Percentiles rank a stretch among this genome's conserved stretches.
Evolutionary conservation across 2,888 invertebrate genomes (phyloP).

Genomic region (Octodonta nipae): DNA sequence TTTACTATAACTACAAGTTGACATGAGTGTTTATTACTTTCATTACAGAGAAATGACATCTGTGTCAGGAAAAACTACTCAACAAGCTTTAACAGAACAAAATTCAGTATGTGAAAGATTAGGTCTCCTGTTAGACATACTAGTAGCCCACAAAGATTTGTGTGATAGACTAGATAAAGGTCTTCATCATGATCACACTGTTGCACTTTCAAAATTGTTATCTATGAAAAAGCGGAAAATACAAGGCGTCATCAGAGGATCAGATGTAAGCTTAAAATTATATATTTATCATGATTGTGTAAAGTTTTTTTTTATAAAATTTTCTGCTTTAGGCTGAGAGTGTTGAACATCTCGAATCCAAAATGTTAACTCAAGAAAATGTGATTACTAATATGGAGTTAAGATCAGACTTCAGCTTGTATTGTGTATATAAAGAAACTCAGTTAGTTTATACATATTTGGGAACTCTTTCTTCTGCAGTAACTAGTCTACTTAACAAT

Average conservation of each 20-base stretch:
- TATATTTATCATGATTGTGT: neutral
- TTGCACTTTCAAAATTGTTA: slow-evolving; percentile 46
- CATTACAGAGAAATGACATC: slow-evolving; percentile 39
- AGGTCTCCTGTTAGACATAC: slow-evolving; percentile 40
- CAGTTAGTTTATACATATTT: slow-evolving; percentile 47
- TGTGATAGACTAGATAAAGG: slow-evolving; percentile 50
- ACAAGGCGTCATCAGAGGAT: slow-evolving; percentile 48
- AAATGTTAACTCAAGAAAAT: slow-evolving; percentile 49
- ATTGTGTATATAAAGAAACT: slow-evolving; percentile 50
- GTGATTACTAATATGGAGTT: slow-evolving; percentile 48
- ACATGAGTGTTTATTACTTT: no score
- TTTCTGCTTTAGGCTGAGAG: slow-evolving; percentile 40
- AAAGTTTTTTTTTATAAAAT: slow-evolving; percentile 4
- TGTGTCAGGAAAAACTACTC: slow-evolving; percentile 38
- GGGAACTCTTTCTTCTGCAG: slow-evolving; percentile 44
- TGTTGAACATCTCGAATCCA: slow-evolving; percentile 45
- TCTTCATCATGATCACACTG: slow-evolving; percentile 47
- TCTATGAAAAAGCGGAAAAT: slow-evolving; percentile 48
- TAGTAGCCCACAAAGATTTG: slow-evolving; percentile 42
- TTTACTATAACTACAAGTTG: no score
- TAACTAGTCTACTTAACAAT: slow-evolving; percentile 43
- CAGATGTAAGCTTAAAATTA: slow-evolving; percentile 37
- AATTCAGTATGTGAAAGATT: slow-evolving; percentile 43
- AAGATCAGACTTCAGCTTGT: slow-evolving; percentile 46
- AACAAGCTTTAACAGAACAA: slow-evolving; percentile 42